Evolutionary conservation across 2,113 vertebrate genomes (phyloP).

Genomic region (Nicator chloris): DNA sequence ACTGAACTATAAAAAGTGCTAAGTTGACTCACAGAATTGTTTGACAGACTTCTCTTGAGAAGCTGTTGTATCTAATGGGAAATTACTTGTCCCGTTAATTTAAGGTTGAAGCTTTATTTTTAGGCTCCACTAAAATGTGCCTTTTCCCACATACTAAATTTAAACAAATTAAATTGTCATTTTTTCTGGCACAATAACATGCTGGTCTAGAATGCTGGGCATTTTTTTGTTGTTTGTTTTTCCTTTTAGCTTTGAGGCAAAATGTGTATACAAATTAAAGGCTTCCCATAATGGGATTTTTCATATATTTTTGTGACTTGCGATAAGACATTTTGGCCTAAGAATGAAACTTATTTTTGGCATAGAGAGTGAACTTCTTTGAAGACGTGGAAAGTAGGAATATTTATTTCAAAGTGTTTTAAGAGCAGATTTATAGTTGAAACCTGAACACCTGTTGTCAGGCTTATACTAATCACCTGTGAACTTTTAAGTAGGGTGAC

Average conservation of each 20-base stretch:
- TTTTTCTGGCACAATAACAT: not conserved
- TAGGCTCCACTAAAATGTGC: not conserved
- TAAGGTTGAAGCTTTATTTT: not conserved
- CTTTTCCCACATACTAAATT: not conserved
- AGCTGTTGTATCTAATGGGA: not conserved
- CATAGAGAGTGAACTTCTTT: not conserved
- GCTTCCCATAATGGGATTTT: not conserved
- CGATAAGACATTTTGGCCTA: not conserved
- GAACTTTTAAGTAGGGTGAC: slow-evolving; percentile 16
- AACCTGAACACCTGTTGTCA: slow-evolving; percentile 37
- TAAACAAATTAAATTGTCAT: not conserved
- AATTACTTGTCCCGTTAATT: not conserved
- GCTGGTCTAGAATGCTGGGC: not conserved
- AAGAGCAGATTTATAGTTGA: slow-evolving; percentile 12
- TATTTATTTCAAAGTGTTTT: slow-evolving; percentile 24
- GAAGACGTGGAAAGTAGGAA: not conserved
- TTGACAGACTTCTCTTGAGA: not conserved
- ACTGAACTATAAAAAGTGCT: not conserved
- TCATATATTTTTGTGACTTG: not conserved
- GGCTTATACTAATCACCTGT: slow-evolving; percentile 33
- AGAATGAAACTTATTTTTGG: not conserved
- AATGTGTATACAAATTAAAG: not conserved
- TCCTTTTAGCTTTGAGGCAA: slow-evolving; percentile 15
- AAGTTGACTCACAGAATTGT: not conserved
- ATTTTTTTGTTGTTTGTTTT: not conserved